Base-by-base conservation (phyloP, 1,140 invertebrate species). In the Tetramorium simillimum region DNA sequence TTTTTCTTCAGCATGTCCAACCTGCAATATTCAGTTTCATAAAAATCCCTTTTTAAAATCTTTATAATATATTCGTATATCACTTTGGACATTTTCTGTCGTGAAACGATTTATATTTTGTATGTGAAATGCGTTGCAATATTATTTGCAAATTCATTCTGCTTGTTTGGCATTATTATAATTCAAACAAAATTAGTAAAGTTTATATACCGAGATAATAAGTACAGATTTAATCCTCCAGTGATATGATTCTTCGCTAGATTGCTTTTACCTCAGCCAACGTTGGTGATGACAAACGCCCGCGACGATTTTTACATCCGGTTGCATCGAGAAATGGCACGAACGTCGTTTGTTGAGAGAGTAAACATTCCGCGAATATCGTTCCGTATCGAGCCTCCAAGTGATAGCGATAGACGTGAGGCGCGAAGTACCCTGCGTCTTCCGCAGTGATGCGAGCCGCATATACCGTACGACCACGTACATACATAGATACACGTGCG, bases 311-410 rank as follows among this genome's bases (percentile, higher is more conserved):
- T 84, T 84, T 84, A 84, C 80, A 84, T 84, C 53, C 69, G 69
- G 70, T 49, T 75, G 80, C 53, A 21, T 84, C 69, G 53, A 43
- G 56, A 84, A 75, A 73, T 62, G 40, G 69, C 53, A 84, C 80
- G 69, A 62, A 72, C 53, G 40, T 46, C 53, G 69, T 84, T 75
- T 84, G 80, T 75, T 84, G 80, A 60, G 24, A 84, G 69, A 84
- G 80, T 75, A 84, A 84, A 84, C 69, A 75, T 73, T 84, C 43
- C 40, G 53, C 53, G 69, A 72, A 84, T 84, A 75, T 84, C 69
- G 69, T 75, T 84, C 6, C 53, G 69, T 75, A 84, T 62, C 80
- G 80, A 40, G 53, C 49, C 40, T 60, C 53, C 37, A 40, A 33
- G 69, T 60, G 80, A 84, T 84, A 84, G 24, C 69, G 51, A 60